These are phyloP conservation scores for Micrasema minimum DNA, from an alignment of 1,140 invertebrate species.

Conservation along the genomic window DNA sequence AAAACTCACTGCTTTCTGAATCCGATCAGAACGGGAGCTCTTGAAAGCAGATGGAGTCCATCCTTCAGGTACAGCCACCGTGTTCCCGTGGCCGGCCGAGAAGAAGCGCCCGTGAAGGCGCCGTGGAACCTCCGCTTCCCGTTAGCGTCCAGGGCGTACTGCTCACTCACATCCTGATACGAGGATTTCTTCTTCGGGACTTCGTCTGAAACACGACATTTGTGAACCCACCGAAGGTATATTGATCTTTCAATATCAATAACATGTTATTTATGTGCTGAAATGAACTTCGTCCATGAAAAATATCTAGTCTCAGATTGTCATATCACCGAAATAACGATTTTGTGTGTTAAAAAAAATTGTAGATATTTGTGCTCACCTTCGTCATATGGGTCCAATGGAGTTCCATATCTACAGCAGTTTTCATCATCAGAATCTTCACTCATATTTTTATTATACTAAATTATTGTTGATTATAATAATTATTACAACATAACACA, in stretches of 20 bases:
- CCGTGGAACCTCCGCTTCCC: constrained; percentile 96
- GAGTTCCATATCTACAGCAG: constrained; percentile 78
- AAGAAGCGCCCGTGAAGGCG: constrained; percentile 99
- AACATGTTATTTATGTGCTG: too few species aligned
- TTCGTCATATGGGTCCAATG: constrained; percentile 82
- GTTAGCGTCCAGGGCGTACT: constrained; percentile 89
- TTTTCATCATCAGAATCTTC: constrained; percentile 71
- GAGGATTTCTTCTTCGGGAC: constrained; percentile 84
- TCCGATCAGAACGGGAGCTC: constrained; percentile 82
- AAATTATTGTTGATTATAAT: too few species aligned
- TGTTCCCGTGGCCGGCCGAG: constrained; percentile 97
- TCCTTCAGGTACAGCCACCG: constrained; percentile 95
- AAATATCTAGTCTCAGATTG: too few species aligned
- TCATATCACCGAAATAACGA: too few species aligned
- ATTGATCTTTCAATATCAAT: too few species aligned
- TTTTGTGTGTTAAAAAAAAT: too few species aligned
- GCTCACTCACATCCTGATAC: constrained; percentile 79
- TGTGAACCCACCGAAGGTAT: too few species aligned
- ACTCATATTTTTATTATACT: constrained; percentile 29
- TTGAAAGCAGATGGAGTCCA: constrained; percentile 93
- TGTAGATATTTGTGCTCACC: constrained; percentile 66
- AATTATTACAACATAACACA: too few species aligned
- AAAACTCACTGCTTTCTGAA: constrained; percentile 57
- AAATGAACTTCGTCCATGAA: too few species aligned
- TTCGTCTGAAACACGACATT: constrained; percentile 71